A percentile compares a stretch with the other conserved stretches of the same genome.
phyloP scores from a whole-genome alignment of 2,797 vertebrate genomes.

The Hirundo rustica region DNA sequence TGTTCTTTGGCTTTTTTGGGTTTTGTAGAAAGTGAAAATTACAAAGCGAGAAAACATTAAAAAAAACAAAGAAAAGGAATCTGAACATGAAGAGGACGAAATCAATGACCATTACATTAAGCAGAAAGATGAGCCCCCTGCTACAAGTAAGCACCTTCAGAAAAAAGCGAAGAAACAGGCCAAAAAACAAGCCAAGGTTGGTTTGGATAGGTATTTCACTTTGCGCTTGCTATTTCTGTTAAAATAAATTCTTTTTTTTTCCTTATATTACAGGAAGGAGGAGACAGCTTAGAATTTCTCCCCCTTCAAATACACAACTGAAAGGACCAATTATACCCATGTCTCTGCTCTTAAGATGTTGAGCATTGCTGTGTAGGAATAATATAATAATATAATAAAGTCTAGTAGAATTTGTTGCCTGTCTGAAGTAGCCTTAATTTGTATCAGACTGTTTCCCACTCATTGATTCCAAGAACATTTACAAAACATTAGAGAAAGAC shows the following conservation, averaged over 20 bases:
- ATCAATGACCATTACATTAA: conserved; percentile 76
- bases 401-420: background rate
- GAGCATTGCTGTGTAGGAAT: background rate
- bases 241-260: background rate
- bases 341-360: background rate
- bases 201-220: conserved; percentile 23
- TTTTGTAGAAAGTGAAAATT: conserved; percentile 73
- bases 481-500: background rate
- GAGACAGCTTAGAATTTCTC: background rate
- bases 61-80: conserved; percentile 76
- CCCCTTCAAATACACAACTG: background rate
- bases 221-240: background rate
- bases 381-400: background rate
- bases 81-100: conserved; percentile 79
- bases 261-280: background rate
- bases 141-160: conserved; percentile 91
- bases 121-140: conserved; percentile 75
- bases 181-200: conserved; percentile 94
- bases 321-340: background rate
- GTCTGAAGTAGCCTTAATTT: background rate
- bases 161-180: conserved; percentile 97
- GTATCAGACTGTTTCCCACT: background rate
- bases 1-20: background rate
- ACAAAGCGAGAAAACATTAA: conserved; percentile 68
- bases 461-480: background rate